Percentiles rank a stretch among this genome's conserved stretches.
Evolutionary conservation across 2,797 vertebrate genomes (phyloP).

Genomic region (Benthosema pterotum): DNA sequence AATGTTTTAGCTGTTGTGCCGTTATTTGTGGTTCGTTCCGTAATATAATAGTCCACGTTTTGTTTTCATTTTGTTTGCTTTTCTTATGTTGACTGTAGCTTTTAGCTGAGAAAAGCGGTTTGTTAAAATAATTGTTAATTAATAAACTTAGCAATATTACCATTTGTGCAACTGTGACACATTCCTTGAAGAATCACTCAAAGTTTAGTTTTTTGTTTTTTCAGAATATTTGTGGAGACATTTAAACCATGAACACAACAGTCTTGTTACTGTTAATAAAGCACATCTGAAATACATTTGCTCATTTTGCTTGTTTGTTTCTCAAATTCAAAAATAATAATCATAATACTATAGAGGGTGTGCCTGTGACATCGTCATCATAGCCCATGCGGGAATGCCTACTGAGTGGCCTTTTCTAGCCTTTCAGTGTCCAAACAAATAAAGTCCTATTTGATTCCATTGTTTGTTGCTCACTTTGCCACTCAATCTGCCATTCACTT

Average conservation of each 20-base stretch:
- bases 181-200: slow-evolving; percentile 18
- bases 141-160: slow-evolving; percentile 78
- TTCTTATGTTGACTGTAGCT: slow-evolving; percentile 45
- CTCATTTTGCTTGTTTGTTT: no score
- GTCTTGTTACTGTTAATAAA: no score
- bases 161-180: slow-evolving; percentile 66
- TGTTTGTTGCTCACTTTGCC: no score
- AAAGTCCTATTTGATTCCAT: no score
- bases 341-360: no score
- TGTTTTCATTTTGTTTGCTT: slow-evolving; percentile 61
- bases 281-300: no score
- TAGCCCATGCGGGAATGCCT: no score
- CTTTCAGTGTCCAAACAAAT: no score
- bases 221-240: background rate
- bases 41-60: slow-evolving; percentile 38
- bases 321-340: no score
- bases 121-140: slow-evolving; percentile 73
- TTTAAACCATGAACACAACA: background rate
- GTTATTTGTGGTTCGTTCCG: slow-evolving; percentile 58
- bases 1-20: slow-evolving; percentile 67
- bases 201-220: background rate
- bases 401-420: no score
- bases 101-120: slow-evolving; percentile 68
- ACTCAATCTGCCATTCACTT: no score
- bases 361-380: no score